Evolutionary conservation across 2,888 invertebrate species (phyloP), one percentile per base, ranked within the genome.

Genomic region (Emmelina monodactyla): DNA sequence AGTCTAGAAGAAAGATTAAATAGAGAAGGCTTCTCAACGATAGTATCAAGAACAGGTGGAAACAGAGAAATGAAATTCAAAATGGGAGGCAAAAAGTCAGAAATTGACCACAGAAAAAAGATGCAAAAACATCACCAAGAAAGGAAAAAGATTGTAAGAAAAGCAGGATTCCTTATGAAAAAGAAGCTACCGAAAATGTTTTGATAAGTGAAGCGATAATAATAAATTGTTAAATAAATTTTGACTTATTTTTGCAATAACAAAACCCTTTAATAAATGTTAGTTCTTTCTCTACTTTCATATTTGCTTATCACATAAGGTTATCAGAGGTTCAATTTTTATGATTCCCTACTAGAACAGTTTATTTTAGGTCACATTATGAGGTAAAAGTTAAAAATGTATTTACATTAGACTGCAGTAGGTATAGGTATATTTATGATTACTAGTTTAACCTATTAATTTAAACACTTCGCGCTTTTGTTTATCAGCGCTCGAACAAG

Each of bases 11-110:
- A 93, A 42, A 80, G 94, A 49, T 64, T 94, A 14, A 62, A 78
- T 33, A 82, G 73, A 42, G 87, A 89, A 51, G 82, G 82, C 30
- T 69, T 72, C 22, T 62, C 69, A 1, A 75, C 55, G 34, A 67
- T 51, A 61, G 83, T 50, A 62, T 76, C 60, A 53, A 86, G 53
- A 53, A 83, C 43, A 72, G 88, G 48, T 70, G 88, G 92, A 29
- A 92, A 88, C 58, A 82, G 87, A 34, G 89, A 92, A 71, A 91
- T 93, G 88, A 88, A 88, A 13, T 94, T 92, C 52, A 81, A 82
- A 2, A 82, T 88, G 50, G 72, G 80, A 45, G 83, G 83, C 44
- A 76, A 78, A 42, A 83, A 83, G 42, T 65, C 73, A 11, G 78
- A 84, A 40, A 71, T 69, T 1, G 81, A 81, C 22, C 82, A 71